phyloP scores from a whole-genome alignment of 2,797 vertebrate genomes.

The Poecilia gillii region DNA sequence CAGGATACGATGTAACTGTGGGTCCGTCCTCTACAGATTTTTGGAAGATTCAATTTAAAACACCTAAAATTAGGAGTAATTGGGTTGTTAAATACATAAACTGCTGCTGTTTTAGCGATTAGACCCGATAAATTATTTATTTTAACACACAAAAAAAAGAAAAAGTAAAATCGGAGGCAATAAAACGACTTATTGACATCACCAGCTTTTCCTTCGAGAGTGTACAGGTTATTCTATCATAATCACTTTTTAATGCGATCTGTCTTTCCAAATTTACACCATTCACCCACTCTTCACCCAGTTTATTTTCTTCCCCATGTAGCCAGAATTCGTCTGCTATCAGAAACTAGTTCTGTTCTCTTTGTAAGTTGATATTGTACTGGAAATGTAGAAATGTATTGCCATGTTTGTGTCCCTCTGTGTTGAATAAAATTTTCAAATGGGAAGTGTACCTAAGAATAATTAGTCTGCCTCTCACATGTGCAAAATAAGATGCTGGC shows the following conservation, averaged over 20 bases:
- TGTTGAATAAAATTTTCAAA: constrained; percentile 69
- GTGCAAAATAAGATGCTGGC: neutral
- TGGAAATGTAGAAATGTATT: constrained; percentile 41
- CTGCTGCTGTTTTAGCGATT: constrained; percentile 10
- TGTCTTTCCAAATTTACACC: constrained; percentile 34
- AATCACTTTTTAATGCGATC: constrained; percentile 32
- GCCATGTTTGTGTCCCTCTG: constrained; percentile 53
- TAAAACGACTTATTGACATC: constrained; percentile 9
- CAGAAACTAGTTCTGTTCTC: constrained; percentile 49
- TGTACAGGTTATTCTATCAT: constrained; percentile 46
- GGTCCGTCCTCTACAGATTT: constrained; percentile 23
- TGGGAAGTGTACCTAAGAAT: constrained; percentile 31
- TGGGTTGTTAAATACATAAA: constrained; percentile 15
- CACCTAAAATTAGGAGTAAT: constrained; percentile 3
- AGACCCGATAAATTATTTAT: constrained; percentile 24
- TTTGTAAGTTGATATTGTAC: constrained; percentile 39
- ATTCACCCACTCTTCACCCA: constrained; percentile 14
- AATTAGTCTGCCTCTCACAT: constrained; percentile 1
- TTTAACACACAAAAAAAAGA: neutral
- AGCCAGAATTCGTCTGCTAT: constrained; percentile 37
- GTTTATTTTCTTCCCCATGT: constrained; percentile 26
- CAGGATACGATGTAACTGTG: neutral
- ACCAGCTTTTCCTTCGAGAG: constrained; percentile 17
- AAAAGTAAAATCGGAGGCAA: constrained; percentile 24
- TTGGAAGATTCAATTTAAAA: constrained; percentile 10